Conservation (phyloP, 2,888 invertebrate species). For the Pomacea canaliculata region DNA sequence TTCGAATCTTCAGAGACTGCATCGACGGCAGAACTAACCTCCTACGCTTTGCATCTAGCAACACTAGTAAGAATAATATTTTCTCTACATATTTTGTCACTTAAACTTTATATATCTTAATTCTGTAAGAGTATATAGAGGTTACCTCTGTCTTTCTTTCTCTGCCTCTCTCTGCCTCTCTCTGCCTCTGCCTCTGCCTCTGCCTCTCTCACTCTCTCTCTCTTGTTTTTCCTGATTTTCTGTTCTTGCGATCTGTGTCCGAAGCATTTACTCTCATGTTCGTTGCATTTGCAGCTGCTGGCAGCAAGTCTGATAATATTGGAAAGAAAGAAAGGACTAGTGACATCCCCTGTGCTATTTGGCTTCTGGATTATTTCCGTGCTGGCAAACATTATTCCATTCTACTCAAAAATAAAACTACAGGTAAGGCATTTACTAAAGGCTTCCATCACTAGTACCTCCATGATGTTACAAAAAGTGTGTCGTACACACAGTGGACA, state of each 20-base stretch:
- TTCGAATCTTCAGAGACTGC: neutral
- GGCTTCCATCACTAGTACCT: neutral
- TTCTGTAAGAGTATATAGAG: too few relatives aligned
- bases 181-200: too few relatives aligned
- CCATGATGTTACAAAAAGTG: too few relatives aligned
- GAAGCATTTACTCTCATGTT: neutral
- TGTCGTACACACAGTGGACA: too few relatives aligned
- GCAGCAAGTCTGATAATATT: neutral
- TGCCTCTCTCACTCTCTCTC: too few relatives aligned
- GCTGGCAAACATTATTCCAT: constrained; percentile 2
- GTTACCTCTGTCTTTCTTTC: too few relatives aligned
- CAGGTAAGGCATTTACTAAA: neutral
- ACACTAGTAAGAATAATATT: neutral
- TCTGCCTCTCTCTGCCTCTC: too few relatives aligned
- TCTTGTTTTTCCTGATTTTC: neutral
- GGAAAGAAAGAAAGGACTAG: constrained; percentile 10
- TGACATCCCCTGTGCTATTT: constrained; percentile 5
- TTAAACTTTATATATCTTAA: too few relatives aligned
- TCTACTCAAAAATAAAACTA: constrained; percentile 16
- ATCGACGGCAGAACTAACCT: neutral
- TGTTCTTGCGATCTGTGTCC: neutral
- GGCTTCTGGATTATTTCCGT: constrained; percentile 2
- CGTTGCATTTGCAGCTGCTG: neutral
- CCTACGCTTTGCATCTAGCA: neutral
- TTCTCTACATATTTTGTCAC: too few relatives aligned